Evolutionary conservation across 2,888 invertebrate species (phyloP), one percentile per base, ranked within the genome.

Genomic region (Dexiosoma caninum): DNA sequence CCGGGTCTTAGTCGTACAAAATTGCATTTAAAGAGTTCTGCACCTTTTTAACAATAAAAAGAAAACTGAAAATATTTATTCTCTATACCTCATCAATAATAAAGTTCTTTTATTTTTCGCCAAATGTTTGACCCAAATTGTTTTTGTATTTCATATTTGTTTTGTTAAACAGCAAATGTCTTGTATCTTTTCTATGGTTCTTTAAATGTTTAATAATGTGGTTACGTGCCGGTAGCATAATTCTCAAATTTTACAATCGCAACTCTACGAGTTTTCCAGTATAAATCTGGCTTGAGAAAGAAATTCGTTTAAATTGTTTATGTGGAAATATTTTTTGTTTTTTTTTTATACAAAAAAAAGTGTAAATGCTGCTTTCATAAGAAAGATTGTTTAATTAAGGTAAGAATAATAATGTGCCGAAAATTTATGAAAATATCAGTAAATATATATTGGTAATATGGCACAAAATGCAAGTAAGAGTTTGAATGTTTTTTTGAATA

Each of bases 171-270:
- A 6, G 35, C 21, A 37, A 64, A 64, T 19, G 62, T 70, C 49
- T 23, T 66, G 60, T 67, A 62, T 64, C 30, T 30, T 51, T 74
- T 30, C 35, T 57, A n/a, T 74, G 10, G 9, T 35, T 55, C 27
- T 40, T 60, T 59, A 66, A 67, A 72, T 64, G 37, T 70, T 70
- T 64, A 64, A 79, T 64, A 79, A 79, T 70, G 79, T 70, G 64
- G 44, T 79, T 79, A 70, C 79, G 79, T 75, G 79, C 79, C 75
- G 70, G 70, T 75, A 44, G 59, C 53, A 46, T 66, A 30, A 8
- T 37, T 57, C 57, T 51, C 3, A 14, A 32, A 75, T 19, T 75
- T 59, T 51, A 40, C 42, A 75, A 59, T 53, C 67, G 49, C 46
- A 62, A 32, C 21, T 19, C 37, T n/a, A 64, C 62, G 10, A 32